phyloP scores from a whole-genome alignment of 1,140 invertebrate species.

The Drosophila kanapiae region DNA sequence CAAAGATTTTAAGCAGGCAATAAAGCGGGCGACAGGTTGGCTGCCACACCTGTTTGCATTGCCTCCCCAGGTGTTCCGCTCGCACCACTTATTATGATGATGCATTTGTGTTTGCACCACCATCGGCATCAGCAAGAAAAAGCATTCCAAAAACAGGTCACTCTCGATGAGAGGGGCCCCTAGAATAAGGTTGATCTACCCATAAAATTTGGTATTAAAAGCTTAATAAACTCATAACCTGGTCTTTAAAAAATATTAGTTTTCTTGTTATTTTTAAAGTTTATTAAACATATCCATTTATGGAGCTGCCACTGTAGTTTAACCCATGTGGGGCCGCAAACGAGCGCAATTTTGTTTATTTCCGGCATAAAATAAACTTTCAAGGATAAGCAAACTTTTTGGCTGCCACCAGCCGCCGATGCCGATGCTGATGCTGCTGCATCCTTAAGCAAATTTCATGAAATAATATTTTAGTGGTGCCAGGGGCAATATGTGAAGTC shows the following conservation, averaged over 20 bases:
- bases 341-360: conserved; percentile 81
- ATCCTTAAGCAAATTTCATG: conserved; percentile 83
- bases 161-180: not conserved
- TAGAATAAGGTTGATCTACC: not conserved
- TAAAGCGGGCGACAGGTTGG: conserved; percentile 25
- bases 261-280: not conserved
- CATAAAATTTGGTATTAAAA: not conserved
- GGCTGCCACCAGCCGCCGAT: conserved; percentile 46
- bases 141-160: not conserved
- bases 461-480: conserved; percentile 83
- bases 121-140: conserved; percentile 21
- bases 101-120: conserved; percentile 47
- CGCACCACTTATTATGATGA: conserved; percentile 50
- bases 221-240: too few relatives aligned
- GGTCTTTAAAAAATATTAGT: not conserved
- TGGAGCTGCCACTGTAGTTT: conserved; percentile 1
- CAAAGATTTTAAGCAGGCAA: conserved; percentile 41
- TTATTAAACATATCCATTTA: not conserved
- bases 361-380: conserved; percentile 83
- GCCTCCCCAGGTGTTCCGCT: conserved; percentile 11
- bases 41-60: conserved; percentile 38
- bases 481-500: conserved; percentile 77
- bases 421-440: conserved; percentile 56
- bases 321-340: conserved; percentile 39
- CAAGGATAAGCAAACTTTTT: conserved; percentile 83